Evolutionary conservation across 2,113 vertebrate genomes (phyloP).

Genomic region (Hypomesus transpacificus): DNA sequence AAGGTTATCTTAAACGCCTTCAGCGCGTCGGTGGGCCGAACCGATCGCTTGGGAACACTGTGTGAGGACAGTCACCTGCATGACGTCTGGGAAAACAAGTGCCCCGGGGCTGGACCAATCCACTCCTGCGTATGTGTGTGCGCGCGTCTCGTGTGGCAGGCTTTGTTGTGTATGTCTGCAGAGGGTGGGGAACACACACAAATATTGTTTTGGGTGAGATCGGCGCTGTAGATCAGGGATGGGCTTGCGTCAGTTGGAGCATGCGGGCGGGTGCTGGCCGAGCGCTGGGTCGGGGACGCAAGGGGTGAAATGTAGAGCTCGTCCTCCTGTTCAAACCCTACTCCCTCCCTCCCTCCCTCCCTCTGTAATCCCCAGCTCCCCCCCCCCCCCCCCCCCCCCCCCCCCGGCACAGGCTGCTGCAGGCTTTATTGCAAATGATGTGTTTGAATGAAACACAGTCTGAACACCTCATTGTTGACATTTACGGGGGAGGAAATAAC

Average conservation of each 20-base stretch:
- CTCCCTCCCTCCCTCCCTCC: neutral
- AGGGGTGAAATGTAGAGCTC: slow-evolving; percentile 31
- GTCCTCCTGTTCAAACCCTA: slow-evolving; percentile 45
- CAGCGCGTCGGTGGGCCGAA: slow-evolving; percentile 62
- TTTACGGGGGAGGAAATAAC: slow-evolving; percentile 61
- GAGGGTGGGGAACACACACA: slow-evolving; percentile 33
- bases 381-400: slow-evolving; percentile 26
- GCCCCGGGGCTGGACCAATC: neutral
- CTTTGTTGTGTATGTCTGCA: slow-evolving; percentile 1
- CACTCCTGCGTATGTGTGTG: too few species aligned
- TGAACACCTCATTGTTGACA: slow-evolving; percentile 48
- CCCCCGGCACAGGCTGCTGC: slow-evolving; percentile 5
- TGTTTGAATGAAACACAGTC: slow-evolving; percentile 52
- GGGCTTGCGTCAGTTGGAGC: slow-evolving; percentile 51
- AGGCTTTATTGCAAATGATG: slow-evolving; percentile 51
- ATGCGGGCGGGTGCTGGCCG: slow-evolving; percentile 24
- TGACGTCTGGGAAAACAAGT: neutral
- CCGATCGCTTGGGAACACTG: neutral
- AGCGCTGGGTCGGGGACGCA: slow-evolving; percentile 34
- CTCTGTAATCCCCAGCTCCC: neutral
- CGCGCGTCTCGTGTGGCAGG: neutral
- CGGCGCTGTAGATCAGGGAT: slow-evolving; percentile 44
- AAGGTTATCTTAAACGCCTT: slow-evolving; percentile 73
- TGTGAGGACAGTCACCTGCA: neutral
- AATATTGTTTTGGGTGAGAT: slow-evolving; percentile 67